Percentiles rank a stretch among this genome's conserved stretches.
These are phyloP conservation scores for Lagocephalus sceleratus DNA, from an alignment of 2,797 vertebrate genomes.

Conservation along the genomic window DNA sequence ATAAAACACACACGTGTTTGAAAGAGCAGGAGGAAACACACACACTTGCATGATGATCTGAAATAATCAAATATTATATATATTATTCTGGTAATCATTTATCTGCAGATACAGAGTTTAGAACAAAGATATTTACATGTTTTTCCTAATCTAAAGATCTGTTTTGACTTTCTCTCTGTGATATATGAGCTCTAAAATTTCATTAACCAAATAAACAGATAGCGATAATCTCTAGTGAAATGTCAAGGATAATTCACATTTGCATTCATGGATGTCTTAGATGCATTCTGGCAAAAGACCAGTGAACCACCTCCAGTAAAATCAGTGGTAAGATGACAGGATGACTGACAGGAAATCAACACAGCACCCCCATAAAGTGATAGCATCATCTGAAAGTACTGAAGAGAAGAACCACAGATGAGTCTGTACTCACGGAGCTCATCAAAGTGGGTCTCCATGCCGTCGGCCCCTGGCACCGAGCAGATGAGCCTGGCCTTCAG, in stretches of 20 bases:
- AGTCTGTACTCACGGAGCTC: slow-evolving; percentile 89
- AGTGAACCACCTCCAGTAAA: slow-evolving; percentile 15
- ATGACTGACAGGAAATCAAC: slow-evolving; percentile 22
- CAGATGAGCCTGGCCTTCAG: slow-evolving; percentile 96
- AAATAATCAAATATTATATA: no score
- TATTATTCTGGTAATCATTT: no score
- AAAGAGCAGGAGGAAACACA: no score
- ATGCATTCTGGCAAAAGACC: slow-evolving; percentile 10
- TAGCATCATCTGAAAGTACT: slow-evolving; percentile 9
- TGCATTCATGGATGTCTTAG: slow-evolving; percentile 7
- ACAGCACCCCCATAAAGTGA: slow-evolving; percentile 19
- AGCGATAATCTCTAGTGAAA: no score
- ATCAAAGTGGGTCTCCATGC: slow-evolving; percentile 96
- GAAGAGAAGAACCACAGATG: not conserved
- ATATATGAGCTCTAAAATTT: no score
- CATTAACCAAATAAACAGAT: no score
- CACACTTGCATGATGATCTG: no score
- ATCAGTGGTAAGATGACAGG: slow-evolving; percentile 2
- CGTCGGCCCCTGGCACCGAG: slow-evolving; percentile 91
- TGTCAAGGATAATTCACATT: no score
- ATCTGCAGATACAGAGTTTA: no score
- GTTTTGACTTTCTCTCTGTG: no score
- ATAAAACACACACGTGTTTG: not conserved
- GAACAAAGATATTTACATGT: no score
- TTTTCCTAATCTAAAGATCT: no score